Evolutionary conservation across 2,888 invertebrate species (phyloP).

Genomic region (Leucophora obtusa): DNA sequence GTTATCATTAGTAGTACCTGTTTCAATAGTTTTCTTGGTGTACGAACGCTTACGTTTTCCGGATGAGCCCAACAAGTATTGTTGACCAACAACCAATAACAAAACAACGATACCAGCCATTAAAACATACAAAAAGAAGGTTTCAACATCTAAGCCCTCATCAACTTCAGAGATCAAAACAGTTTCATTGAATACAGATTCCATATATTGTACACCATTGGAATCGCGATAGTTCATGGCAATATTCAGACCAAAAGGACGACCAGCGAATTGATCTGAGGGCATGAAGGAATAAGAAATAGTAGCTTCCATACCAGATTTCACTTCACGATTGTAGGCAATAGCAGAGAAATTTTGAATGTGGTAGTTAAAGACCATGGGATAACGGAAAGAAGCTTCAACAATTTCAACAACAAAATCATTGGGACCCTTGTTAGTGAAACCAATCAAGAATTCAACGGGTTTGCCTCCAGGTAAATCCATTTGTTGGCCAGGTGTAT

Average conservation of each 20-base stretch:
- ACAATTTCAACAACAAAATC: conserved; percentile 95
- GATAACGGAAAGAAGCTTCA: conserved; percentile 99
- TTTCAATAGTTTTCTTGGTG: conserved; percentile 87
- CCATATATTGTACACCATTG: conserved; percentile 82
- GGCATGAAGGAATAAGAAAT: conserved; percentile 96
- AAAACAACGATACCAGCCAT: conserved; percentile 93
- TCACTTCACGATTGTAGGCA: conserved; percentile 91
- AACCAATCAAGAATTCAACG: conserved; percentile 97
- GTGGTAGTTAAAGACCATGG: conserved; percentile 98
- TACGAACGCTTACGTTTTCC: conserved; percentile 83
- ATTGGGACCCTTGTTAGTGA: conserved; percentile 94
- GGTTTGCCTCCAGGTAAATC: conserved; percentile 89
- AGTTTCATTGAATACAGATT: conserved; percentile 98
- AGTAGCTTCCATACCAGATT: conserved; percentile 95
- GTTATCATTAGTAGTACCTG: conserved; percentile 91
- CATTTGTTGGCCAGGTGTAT: conserved; percentile 82
- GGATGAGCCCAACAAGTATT: conserved; percentile 90
- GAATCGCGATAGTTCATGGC: conserved; percentile 93
- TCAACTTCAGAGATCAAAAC: conserved; percentile 97
- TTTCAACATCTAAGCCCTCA: conserved; percentile 98
- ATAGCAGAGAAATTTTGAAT: conserved; percentile 98
- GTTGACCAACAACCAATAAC: conserved; percentile 92
- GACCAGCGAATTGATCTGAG: conserved; percentile 96
- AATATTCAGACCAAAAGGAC: conserved; percentile 97
- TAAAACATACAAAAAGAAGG: conserved; percentile 98